Base-by-base conservation (phyloP, 2,113 vertebrate genomes). In the Hirundichthys speculiger region DNA sequence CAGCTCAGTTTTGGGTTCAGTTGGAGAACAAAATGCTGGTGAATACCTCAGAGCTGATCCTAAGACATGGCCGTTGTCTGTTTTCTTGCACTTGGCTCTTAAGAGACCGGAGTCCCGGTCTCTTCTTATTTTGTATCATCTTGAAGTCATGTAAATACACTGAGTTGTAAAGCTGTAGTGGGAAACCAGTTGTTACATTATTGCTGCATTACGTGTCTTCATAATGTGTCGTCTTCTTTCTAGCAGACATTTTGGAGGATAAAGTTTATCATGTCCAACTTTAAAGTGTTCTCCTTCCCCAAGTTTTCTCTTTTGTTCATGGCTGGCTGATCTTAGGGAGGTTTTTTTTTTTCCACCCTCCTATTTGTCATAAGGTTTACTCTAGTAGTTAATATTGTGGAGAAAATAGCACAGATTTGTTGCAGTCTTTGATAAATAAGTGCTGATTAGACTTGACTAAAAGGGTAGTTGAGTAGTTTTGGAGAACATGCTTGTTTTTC, bases 41-140 rank as follows among this genome's bases (percentile, higher is more conserved):
- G 48, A 76, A 79, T 80, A 87, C 85, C 84, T 87, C 85, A 80
- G 64, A 13, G 50, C 57, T 69, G 50, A 55, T 69, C n/a, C 41
- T 81, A 60, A 1, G 15, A 52, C 56, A 4, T 13, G 10, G 52
- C 64, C 34, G 16, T 38, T 45, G 50, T 51, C 13, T 2, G 9
- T 62, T 57, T 46, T n/a, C 45, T 63, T 13, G n/a, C 62, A 15
- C 71, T 40, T 24, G 50, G 48, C 21, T 73, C 18, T 54, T 40
- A 30, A 69, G 52, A 55, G 69, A 77, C 54, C 10, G 39, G 53
- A 55, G 69, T 20, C 47, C 51, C 55, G 42, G 42, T 43, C 47
- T 59, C 21, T 34, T 42, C 41, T 68, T 25, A 4, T 24, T 30
- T 34, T 34, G 49, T n/a, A 11, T 64, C 66, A 30, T 50, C 47